Evolutionary conservation across 2,797 vertebrate species (phyloP).

Genomic region (Sternotherus odoratus): DNA sequence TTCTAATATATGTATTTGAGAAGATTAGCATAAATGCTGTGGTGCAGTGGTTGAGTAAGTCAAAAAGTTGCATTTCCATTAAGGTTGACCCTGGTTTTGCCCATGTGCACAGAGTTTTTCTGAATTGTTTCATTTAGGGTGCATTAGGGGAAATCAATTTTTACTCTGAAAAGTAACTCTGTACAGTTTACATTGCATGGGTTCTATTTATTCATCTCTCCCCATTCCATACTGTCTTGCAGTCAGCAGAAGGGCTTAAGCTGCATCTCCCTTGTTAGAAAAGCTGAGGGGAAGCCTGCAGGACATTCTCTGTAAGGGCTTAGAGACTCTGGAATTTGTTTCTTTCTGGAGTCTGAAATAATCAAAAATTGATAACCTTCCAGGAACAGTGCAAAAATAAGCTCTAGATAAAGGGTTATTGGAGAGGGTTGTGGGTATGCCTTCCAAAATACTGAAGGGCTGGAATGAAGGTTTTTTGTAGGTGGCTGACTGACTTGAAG

Average conservation of each 20-base stretch:
- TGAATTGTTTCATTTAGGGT: neutral
- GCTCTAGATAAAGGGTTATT: neutral
- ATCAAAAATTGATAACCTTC: neutral
- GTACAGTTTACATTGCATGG: neutral
- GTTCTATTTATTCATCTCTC: neutral
- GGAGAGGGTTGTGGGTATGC: no score
- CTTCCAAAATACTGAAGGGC: no score
- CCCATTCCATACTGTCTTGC: neutral
- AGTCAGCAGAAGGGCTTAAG: neutral
- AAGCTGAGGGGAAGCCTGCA: neutral
- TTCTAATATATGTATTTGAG: neutral
- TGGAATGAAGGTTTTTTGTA: neutral
- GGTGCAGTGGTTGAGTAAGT: neutral
- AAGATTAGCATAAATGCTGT: neutral
- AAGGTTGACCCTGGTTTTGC: neutral
- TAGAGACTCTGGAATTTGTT: no score
- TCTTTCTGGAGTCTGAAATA: neutral
- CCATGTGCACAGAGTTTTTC: neutral
- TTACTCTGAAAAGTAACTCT: neutral
- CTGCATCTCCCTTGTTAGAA: neutral
- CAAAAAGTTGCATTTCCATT: constrained; percentile 12
- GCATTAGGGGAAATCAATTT: neutral
- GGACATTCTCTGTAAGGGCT: no score
- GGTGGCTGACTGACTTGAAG: neutral
- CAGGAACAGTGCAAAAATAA: neutral